Base-by-base conservation (phyloP, 1,140 invertebrate species). In the Zaprionus capensis region DNA sequence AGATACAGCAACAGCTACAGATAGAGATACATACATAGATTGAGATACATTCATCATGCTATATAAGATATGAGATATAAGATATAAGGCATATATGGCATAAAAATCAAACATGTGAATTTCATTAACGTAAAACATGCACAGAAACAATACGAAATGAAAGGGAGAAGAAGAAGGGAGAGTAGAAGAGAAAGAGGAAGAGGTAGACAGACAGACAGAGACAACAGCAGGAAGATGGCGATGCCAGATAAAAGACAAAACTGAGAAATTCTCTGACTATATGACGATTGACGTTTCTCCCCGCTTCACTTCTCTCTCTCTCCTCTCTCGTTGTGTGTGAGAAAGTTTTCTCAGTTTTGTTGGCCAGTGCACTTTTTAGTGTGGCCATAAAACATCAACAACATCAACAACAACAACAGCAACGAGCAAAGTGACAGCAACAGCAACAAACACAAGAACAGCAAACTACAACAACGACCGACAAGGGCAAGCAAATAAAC, bases 351-450 rank as follows among this genome's bases (percentile, higher is more conserved):
- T 46, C 72, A 69, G 66, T 71, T 85, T 81, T 82, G 76, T 81
- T 86, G 82, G 73, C 70, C 84, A 87, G 83, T 87, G 78, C 83
- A 88, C 81, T 88, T 87, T 87, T 87, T 87, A 87, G 83, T 87
- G 62, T 83, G 77, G 64, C 71, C 74, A 87, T 87, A 86, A 86
- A 86, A 80, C 62, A 73, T 53, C 71, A 71, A 67, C 76, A 87
- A 71, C 74, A 77, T 67, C 73, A 75, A 71, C 31, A 56, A 44
- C 56, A 86, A 71, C 59, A 75, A 55, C 70, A 70, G 51, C 74
- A 81, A 61, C 67, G 51, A 59, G 15, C 12, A 36, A 11, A 49
- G 44, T 67, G 41, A 75, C 78, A 75, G 71, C 46, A 57, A 56
- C 57, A 87, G 76, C 59, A 75, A 67, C 68, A 65, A 65, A 44